A percentile compares a stretch with the other conserved stretches of the same genome.
These are phyloP conservation scores for Mythimna impura DNA, from an alignment of 2,888 invertebrate genomes.

Conservation along the genomic window DNA sequence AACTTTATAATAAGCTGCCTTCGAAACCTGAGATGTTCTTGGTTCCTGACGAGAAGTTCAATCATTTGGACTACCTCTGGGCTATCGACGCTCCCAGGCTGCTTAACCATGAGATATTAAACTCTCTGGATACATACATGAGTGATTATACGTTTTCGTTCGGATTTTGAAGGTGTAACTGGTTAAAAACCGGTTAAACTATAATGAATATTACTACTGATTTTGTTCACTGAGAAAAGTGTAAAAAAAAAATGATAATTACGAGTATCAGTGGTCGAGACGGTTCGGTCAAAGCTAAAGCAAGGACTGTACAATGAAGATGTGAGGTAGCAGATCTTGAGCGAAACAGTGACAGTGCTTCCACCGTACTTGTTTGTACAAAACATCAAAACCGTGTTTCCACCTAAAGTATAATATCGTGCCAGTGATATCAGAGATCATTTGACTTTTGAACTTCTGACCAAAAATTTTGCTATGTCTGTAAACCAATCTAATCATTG, in stretches of 20 bases:
- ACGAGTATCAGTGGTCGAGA: not conserved
- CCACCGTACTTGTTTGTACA: not conserved
- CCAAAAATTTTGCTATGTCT: not conserved
- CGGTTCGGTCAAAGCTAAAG: not conserved
- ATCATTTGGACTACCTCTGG: slow-evolving; percentile 94
- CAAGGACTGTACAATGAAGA: not conserved
- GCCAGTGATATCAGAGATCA: not conserved
- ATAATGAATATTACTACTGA: not conserved
- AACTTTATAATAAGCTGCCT: slow-evolving; percentile 86
- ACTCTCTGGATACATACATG: slow-evolving; percentile 67
- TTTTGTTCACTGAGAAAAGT: slow-evolving; percentile 13
- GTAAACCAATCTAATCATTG: too few relatives aligned
- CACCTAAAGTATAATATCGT: not conserved
- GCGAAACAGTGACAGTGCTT: not conserved
- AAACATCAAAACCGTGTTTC: not conserved
- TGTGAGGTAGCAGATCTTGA: not conserved
- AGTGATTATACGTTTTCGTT: slow-evolving; percentile 33
- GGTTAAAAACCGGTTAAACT: not conserved
- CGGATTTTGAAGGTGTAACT: slow-evolving; percentile 38
- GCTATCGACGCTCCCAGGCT: slow-evolving; percentile 91
- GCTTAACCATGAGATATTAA: slow-evolving; percentile 89
- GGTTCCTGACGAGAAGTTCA: slow-evolving; percentile 91
- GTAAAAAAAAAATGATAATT: not conserved
- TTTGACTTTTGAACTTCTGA: not conserved
- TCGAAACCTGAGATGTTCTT: slow-evolving; percentile 87